Percentiles rank a stretch among this genome's conserved stretches.
These are phyloP conservation scores for Scleropages formosus DNA, from an alignment of 2,797 vertebrate species.

Conservation along the genomic window DNA sequence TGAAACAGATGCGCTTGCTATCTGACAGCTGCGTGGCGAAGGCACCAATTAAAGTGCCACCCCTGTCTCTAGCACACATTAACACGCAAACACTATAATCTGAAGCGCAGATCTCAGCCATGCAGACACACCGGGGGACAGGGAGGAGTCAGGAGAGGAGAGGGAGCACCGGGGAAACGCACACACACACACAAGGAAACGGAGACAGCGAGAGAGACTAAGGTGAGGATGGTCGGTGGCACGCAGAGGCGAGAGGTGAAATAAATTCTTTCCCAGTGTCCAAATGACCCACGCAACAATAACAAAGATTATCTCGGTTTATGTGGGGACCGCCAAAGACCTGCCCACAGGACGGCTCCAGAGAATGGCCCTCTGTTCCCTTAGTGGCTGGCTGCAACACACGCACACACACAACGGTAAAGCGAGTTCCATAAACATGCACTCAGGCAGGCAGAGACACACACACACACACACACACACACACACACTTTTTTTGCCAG, in stretches of 20 bases:
- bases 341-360: background rate
- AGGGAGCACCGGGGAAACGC: background rate
- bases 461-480: conserved; percentile 16
- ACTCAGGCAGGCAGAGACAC: background rate
- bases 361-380: background rate
- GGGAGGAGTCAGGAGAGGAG: background rate
- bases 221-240: conserved; percentile 8
- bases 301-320: conserved; percentile 32
- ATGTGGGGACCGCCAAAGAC: conserved; percentile 24
- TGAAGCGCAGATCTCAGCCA: conserved; percentile 50
- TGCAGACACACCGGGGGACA: conserved; percentile 39
- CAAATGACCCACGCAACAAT: conserved; percentile 18
- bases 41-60: conserved; percentile 62
- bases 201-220: background rate
- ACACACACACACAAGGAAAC: too few relatives aligned
- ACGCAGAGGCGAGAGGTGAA: background rate
- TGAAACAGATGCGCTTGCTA: conserved; percentile 61
- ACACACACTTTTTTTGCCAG: conserved; percentile 15
- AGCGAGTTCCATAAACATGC: background rate
- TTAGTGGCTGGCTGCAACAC: background rate
- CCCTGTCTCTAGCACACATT: conserved; percentile 55
- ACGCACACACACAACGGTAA: background rate
- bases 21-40: conserved; percentile 64
- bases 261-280: conserved; percentile 13
- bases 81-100: conserved; percentile 57